phyloP scores from a whole-genome alignment of 92 coral and sea anemone genomes.

The Parazoanthus atlanticus region DNA sequence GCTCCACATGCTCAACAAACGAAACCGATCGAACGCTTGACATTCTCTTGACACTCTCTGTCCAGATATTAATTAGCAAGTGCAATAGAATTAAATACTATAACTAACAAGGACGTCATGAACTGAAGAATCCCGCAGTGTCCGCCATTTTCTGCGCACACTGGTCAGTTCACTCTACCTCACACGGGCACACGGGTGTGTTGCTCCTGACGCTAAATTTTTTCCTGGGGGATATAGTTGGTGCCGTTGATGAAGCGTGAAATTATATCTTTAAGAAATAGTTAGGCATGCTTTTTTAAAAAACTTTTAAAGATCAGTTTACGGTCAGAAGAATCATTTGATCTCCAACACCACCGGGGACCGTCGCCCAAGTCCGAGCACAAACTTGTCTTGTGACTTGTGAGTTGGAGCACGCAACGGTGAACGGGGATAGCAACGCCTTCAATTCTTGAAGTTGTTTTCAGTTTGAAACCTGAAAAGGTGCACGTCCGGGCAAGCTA shows the following conservation, averaged over 20 bases:
- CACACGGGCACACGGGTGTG: neutral
- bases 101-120: too few relatives aligned
- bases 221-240: neutral
- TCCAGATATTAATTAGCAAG: neutral
- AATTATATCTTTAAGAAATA: too few relatives aligned
- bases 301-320: too few relatives aligned
- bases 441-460: neutral
- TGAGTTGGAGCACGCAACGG: neutral
- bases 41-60: conserved; percentile 7
- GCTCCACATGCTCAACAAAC: conserved; percentile 86
- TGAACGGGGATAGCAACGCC: too few relatives aligned
- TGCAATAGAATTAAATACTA: neutral
- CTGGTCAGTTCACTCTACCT: neutral
- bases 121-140: too few relatives aligned
- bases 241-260: too few relatives aligned
- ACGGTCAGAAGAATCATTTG: too few relatives aligned
- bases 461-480: neutral
- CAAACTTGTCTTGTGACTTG: too few relatives aligned
- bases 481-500: neutral
- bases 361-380: too few relatives aligned
- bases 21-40: conserved; percentile 82
- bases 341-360: too few relatives aligned
- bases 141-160: conserved; percentile 25
- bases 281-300: too few relatives aligned
- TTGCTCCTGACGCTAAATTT: neutral